Evolutionary conservation across 2,888 invertebrate species (phyloP), one percentile per base, ranked within the genome.

Genomic region (Nephrotoma flavescens): DNA sequence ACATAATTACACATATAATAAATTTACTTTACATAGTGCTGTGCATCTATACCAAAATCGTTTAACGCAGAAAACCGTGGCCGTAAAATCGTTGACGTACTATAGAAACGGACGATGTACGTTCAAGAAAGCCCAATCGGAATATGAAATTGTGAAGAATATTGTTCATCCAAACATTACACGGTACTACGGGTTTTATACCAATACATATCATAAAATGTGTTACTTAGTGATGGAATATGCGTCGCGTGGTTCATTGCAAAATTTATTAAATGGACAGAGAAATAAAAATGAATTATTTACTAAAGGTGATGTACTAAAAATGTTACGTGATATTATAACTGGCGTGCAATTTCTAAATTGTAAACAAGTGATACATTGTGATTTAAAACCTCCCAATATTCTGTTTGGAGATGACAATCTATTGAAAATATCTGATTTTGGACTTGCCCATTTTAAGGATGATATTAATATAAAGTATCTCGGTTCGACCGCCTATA

Each of bases 401-500:
- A 87, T 88, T 44, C 86, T 88, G 19, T 71, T 88, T n/a, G 86
- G 86, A 6, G 15, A 52, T 1, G 41, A 87, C 52, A 52, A 83
- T 44, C 87, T 87, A 0, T 57, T 88, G 2, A 88, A 88, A 87
- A 87, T 88, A 42, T 87, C 87, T 86, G 88, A 88, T 87, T 88
- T 88, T 86, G 88, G 88, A 41, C 86, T 88, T 15, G 90, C 91
- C 5, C 83, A 86, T 86, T 71, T 11, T 19, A 31, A 9, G 5
- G 19, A 71, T 4, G 31, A 71, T 4, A 1, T 15, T 1, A 42
- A 19, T 15, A 42, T 7, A n/a, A 41, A 2, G 45, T 94, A 9
- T 5, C 1, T 0, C 31, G 0, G 94, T 5, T 94, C 95, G 0
- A 94, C 94, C 0, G 94, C 94, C 90, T 95, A 95, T 90, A 94